phyloP scores from a whole-genome alignment of 2,888 invertebrate genomes.

The Ophion ellenae region DNA sequence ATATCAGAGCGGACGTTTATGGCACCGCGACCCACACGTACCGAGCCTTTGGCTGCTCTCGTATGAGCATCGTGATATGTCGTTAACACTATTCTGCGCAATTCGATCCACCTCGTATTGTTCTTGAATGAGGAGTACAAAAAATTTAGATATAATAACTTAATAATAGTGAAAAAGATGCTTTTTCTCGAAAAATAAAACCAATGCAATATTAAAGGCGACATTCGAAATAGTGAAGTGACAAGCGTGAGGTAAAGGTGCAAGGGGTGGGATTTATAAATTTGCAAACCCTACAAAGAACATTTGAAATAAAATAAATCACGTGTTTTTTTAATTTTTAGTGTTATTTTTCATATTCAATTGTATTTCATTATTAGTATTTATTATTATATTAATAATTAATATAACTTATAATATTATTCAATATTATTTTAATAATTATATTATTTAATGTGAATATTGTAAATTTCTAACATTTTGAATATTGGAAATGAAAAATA shows the following conservation, averaged over 20 bases:
- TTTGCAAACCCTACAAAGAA: not conserved
- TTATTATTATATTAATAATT: not conserved
- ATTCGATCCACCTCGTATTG: slow-evolving; percentile 12
- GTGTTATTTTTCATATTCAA: not conserved
- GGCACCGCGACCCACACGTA: slow-evolving; percentile 65
- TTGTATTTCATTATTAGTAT: not conserved
- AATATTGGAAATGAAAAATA: not conserved
- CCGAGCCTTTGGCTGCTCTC: not conserved
- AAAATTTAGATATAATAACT: not conserved
- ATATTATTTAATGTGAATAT: not conserved
- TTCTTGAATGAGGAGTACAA: not conserved
- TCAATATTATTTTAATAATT: not conserved
- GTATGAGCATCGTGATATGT: slow-evolving; percentile 36
- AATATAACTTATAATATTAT: too few relatives aligned
- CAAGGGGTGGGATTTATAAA: not conserved
- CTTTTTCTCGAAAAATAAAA: too few relatives aligned
- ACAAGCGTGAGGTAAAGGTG: too few relatives aligned
- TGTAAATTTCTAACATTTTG: too few relatives aligned
- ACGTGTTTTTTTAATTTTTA: not conserved
- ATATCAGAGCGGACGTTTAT: slow-evolving; percentile 67
- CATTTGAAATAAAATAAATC: not conserved
- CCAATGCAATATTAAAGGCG: not conserved
- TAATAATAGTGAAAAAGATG: not conserved
- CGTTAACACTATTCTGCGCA: slow-evolving; percentile 14
- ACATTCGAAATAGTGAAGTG: not conserved